Conservation (phyloP, 2,113 vertebrate species). For the Carassius auratus region DNA sequence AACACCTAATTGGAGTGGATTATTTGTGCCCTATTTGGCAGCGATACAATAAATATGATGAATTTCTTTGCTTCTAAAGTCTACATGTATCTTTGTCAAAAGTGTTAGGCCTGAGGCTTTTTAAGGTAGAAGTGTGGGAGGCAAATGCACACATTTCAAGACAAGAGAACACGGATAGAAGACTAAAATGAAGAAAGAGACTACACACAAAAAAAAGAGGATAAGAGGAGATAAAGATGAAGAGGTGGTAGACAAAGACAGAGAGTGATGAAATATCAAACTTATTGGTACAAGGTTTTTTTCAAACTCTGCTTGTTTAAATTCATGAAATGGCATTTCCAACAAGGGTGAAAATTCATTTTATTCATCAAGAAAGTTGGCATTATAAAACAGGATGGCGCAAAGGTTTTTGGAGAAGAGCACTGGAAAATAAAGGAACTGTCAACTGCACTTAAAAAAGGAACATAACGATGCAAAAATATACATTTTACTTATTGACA, state of each 20-base stretch:
- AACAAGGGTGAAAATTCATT: background rate
- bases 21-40: slow-evolving; percentile 58
- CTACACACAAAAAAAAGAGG: background rate
- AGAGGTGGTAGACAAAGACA: slow-evolving; percentile 2
- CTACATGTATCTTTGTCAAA: slow-evolving; percentile 43
- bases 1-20: slow-evolving; percentile 60
- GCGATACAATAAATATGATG: slow-evolving; percentile 40
- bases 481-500: too few relatives aligned
- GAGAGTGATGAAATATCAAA: background rate
- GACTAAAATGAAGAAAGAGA: slow-evolving; percentile 13
- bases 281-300: background rate
- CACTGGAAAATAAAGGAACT: background rate
- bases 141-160: slow-evolving; percentile 19
- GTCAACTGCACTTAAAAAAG: background rate
- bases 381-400: background rate
- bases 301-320: background rate
- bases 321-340: background rate
- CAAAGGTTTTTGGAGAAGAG: background rate
- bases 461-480: background rate
- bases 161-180: background rate
- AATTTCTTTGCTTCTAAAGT: slow-evolving; percentile 43
- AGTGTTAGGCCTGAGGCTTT: slow-evolving; percentile 40
- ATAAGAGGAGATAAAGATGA: slow-evolving; percentile 7
- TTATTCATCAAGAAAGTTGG: background rate
- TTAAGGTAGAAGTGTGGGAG: slow-evolving; percentile 45